These are phyloP conservation scores for Holcopasites calliopsidis DNA, from an alignment of 1,140 invertebrate genomes.

Conservation along the genomic window DNA sequence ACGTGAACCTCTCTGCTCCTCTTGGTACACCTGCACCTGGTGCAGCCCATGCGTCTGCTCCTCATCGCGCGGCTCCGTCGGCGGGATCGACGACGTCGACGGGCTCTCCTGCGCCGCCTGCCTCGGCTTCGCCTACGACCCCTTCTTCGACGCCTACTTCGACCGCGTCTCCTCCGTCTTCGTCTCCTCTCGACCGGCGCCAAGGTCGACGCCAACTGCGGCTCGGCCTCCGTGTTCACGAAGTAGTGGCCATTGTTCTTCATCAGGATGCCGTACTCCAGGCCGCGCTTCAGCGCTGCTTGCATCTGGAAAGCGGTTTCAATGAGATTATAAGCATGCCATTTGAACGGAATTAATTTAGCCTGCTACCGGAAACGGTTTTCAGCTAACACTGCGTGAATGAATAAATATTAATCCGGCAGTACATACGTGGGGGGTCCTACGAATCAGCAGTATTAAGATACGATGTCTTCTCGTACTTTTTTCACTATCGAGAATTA, in stretches of 20 bases:
- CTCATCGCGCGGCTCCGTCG: background rate
- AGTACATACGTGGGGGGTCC: too few relatives aligned
- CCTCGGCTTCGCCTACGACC: background rate
- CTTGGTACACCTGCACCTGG: conserved; percentile 42
- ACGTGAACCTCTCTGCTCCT: conserved; percentile 26
- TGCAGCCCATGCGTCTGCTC: background rate
- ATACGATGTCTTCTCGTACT: too few relatives aligned
- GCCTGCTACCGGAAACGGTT: too few relatives aligned
- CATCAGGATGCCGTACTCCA: conserved; percentile 73
- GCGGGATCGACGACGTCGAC: background rate
- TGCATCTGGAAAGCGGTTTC: conserved; percentile 60
- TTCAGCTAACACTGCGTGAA: too few relatives aligned
- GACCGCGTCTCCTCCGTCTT: background rate
- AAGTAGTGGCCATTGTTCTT: conserved; percentile 64
- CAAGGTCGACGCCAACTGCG: conserved; percentile 7
- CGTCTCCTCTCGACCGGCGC: conserved; percentile 9
- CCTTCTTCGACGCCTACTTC: background rate
- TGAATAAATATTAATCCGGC: too few relatives aligned
- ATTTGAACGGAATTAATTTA: too few relatives aligned
- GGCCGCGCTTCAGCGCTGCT: conserved; percentile 71
- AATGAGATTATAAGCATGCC: background rate
- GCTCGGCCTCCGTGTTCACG: conserved; percentile 61
- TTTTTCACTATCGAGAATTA: too few relatives aligned
- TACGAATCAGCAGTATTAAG: too few relatives aligned
- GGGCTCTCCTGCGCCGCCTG: background rate